Evolutionary conservation across 2,113 vertebrate species (phyloP), one percentile per base, ranked within the genome.

Genomic region (Lampris megalopsis): DNA sequence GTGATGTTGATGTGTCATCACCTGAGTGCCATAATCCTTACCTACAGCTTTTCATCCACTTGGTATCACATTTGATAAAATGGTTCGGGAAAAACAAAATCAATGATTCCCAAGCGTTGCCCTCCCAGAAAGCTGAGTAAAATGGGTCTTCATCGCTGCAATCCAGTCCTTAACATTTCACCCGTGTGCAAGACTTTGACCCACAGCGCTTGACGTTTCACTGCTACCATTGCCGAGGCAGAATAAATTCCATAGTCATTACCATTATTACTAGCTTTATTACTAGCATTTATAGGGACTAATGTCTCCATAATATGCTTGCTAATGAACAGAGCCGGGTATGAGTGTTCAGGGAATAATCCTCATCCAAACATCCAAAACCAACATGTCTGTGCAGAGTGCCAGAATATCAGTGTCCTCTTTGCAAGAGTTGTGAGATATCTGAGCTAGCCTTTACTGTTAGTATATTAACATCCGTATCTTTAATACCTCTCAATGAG

Each of bases 231-330:
- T 13, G 52, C 11, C 11, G 11, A 52, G 11, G 49, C 49, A 52
- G 11, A 52, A 57, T 36, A 36, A 57, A 36, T 35, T 36, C 24
- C 54, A 8, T 57, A 36, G 37, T 57, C n/a, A 36, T 57, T 57
- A 57, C 6, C 50, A 53, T 68, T 13, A 3, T 5, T n/a, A 68
- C 49, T 64, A 38, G 36, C 64, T 40, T 60, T 42, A 72, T 63
- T 47, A 35, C 8, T 67, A 24, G 54, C 11, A 24, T 6, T 24
- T 24, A 24, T 1, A 1, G 36, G 13, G 53, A 36, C 8, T 53
- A 7, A 3, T 35, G 58, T 53, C 38, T 41, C 43, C 50, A 4
- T 13, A 53, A 62, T 50, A 24, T 8, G 45, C 11, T 3, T 13
- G 4, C 7, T 7, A 5, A 45, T 45, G 4, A 45, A 5, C 7